Evolutionary conservation across 92 coral and sea anemone species (phyloP).

Genomic region (Blastomussa wellsi): DNA sequence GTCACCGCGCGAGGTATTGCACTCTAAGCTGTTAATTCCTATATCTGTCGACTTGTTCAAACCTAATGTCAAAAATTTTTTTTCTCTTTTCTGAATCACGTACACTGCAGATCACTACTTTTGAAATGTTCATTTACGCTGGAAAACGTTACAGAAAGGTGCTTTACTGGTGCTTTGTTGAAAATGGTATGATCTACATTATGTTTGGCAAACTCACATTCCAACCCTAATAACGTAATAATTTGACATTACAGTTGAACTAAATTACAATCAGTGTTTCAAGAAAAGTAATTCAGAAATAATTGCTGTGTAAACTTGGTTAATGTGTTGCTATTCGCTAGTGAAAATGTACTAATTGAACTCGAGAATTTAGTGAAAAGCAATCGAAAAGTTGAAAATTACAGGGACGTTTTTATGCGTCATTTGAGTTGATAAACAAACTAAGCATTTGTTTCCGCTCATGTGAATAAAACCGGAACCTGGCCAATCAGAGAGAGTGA

Average conservation of each 20-base stretch:
- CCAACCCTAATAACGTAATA: not conserved
- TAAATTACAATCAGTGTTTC: not conserved
- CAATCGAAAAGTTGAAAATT: not conserved
- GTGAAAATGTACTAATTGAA: not conserved
- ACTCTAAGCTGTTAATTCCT: not conserved
- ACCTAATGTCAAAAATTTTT: not conserved
- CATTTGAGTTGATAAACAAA: not conserved
- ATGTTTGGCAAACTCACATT: not conserved
- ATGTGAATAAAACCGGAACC: conserved; percentile 12
- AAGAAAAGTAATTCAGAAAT: not conserved
- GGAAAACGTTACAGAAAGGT: not conserved
- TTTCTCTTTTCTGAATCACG: conserved; percentile 1
- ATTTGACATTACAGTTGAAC: not conserved
- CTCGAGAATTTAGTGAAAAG: conserved; percentile 5
- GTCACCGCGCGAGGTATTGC: not conserved
- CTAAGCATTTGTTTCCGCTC: not conserved
- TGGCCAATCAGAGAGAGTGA: not conserved
- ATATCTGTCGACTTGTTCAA: not conserved
- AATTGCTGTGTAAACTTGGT: not conserved
- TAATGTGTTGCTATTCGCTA: not conserved
- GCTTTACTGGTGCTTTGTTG: not conserved
- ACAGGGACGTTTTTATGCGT: not conserved
- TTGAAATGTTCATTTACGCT: not conserved
- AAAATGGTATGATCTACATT: not conserved
- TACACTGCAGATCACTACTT: not conserved